Percentiles rank a stretch among this genome's conserved stretches.
phyloP scores from a whole-genome alignment of 1,140 invertebrate genomes.

The Polypedilum vanderplanki region DNA sequence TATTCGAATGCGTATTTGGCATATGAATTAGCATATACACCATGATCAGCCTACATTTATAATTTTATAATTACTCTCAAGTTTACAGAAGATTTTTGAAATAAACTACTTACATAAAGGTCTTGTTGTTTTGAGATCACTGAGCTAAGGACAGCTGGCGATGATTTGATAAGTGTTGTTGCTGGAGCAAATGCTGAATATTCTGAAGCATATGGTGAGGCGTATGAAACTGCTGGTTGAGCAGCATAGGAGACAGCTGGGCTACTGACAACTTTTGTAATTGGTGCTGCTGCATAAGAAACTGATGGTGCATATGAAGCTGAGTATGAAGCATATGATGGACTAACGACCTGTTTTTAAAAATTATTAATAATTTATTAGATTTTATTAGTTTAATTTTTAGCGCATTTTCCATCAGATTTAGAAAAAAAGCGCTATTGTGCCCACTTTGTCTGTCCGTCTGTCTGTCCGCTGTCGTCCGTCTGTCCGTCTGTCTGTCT shows the following conservation, averaged over 20 bases:
- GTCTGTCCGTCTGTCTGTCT: too few species aligned
- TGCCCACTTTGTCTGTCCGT: too few species aligned
- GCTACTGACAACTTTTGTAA: not conserved
- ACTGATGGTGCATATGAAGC: not conserved
- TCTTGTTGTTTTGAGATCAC: not conserved
- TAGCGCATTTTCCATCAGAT: too few species aligned
- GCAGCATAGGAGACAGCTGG: not conserved
- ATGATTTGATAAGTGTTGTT: not conserved
- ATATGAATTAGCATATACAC: not conserved
- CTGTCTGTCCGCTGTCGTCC: too few species aligned
- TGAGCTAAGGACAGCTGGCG: slow-evolving; percentile 5
- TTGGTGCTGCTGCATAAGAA: not conserved
- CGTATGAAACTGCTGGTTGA: not conserved
- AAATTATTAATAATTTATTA: too few species aligned
- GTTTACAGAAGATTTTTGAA: too few species aligned
- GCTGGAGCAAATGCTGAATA: not conserved
- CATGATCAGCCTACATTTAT: slow-evolving; percentile 46
- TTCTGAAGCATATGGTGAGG: not conserved
- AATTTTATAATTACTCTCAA: too few species aligned
- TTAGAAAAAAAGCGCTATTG: too few species aligned
- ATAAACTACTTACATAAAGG: not conserved
- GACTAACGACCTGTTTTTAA: too few species aligned
- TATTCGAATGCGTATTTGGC: slow-evolving; percentile 52
- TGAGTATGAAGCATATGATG: not conserved
- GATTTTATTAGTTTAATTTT: too few species aligned